These are phyloP conservation scores for Scalopus aquaticus DNA, from an alignment of 2,113 vertebrate species.

Conservation along the genomic window DNA sequence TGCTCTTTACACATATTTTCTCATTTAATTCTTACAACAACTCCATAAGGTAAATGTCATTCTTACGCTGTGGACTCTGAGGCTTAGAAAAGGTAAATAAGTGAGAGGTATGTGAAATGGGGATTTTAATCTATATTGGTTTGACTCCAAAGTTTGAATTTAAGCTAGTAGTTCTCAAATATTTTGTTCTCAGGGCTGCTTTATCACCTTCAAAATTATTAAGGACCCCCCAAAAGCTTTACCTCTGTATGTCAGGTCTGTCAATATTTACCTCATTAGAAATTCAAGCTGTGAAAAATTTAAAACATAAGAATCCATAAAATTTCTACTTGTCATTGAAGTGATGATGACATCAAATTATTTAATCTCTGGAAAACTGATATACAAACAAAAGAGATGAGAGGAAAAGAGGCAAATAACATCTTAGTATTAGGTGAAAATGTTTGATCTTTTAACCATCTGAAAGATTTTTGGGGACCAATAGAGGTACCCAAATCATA, in stretches of 20 bases:
- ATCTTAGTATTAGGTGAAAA: not conserved
- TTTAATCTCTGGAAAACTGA: not conserved
- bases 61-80: not conserved
- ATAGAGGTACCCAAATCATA: not conserved
- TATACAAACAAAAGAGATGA: not conserved
- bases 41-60: not conserved
- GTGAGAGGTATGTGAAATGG: not conserved
- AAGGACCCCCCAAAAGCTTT: not conserved
- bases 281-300: not conserved
- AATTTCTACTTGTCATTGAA: not conserved
- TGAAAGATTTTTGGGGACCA: not conserved
- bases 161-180: not conserved
- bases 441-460: not conserved
- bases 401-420: not conserved
- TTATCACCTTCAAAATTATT: slow-evolving; percentile 4
- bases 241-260: not conserved
- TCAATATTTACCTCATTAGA: not conserved
- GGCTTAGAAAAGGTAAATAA: slow-evolving; percentile 44
- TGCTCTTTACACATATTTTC: not conserved
- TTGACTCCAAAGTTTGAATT: not conserved
- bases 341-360: not conserved
- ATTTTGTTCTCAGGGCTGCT: not conserved
- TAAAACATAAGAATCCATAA: not conserved
- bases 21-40: not conserved
- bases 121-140: slow-evolving; percentile 9